A percentile compares a stretch with the other conserved stretches of the same genome.
Evolutionary conservation across 23 tunicate genomes (phyloP).

Genomic region (Clavelina lepadiformis): DNA sequence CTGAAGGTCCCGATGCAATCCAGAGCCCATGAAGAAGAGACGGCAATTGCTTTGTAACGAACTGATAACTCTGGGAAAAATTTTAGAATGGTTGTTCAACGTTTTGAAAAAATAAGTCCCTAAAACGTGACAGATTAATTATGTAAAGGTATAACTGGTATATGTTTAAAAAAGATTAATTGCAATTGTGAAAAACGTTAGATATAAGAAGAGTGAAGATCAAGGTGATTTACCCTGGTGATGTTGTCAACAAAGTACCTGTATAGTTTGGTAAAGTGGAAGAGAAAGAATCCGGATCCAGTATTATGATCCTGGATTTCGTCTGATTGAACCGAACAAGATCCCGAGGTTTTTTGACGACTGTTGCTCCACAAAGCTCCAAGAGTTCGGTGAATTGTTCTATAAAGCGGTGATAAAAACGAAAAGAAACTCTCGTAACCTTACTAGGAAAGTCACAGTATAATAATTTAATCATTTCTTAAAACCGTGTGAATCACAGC

Average conservation of each 20-base stretch:
- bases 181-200: no score
- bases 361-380: conserved; percentile 57
- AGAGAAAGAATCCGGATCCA: conserved; percentile 53
- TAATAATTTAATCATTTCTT: no score
- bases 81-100: not conserved
- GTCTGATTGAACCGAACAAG: not conserved
- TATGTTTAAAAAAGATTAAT: no score
- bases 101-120: not conserved
- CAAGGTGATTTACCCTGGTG: no score
- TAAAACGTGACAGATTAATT: no score
- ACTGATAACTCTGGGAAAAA: conserved; percentile 10
- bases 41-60: conserved; percentile 18
- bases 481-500: no score
- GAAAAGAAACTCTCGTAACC: no score
- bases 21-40: conserved; percentile 37
- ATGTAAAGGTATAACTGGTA: no score
- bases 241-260: no score
- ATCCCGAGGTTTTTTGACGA: conserved; percentile 22
- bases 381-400: conserved; percentile 50
- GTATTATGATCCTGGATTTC: conserved; percentile 28
- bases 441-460: no score
- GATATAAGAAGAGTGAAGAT: no score
- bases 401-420: conserved; percentile 2
- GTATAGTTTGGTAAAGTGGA: conserved; percentile 37
- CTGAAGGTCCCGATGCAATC: conserved; percentile 47